Conservation (phyloP, 2,888 invertebrate species). For the Gari tellinella region DNA sequence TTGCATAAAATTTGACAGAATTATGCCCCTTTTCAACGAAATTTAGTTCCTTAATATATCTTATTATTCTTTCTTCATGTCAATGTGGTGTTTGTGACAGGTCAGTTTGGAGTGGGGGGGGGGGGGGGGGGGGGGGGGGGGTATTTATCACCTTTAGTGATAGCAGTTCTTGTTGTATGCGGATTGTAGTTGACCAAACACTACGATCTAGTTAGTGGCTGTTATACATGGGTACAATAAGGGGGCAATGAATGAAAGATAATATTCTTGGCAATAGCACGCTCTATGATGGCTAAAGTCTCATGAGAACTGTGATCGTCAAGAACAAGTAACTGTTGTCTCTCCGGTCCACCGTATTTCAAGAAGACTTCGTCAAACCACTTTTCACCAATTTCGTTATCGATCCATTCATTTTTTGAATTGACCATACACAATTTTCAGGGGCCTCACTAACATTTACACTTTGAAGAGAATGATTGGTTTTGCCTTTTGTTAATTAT, state of each 20-base stretch:
- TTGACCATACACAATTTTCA: too few relatives aligned
- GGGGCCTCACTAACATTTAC: conserved; percentile 11
- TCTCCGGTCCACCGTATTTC: conserved; percentile 47
- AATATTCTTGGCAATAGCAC: conserved; percentile 3
- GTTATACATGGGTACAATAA: neutral
- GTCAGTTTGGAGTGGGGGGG: too few relatives aligned
- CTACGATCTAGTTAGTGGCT: too few relatives aligned
- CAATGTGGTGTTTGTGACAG: too few relatives aligned
- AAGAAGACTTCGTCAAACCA: conserved; percentile 63
- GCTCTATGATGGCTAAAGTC: conserved; percentile 9
- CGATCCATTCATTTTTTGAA: conserved; percentile 68
- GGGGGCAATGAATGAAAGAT: conserved; percentile 6
- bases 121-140: too few relatives aligned
- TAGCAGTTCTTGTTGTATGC: too few relatives aligned
- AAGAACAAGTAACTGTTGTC: conserved; percentile 59
- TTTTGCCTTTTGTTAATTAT: conserved; percentile 6
- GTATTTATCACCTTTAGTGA: too few relatives aligned
- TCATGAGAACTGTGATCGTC: conserved; percentile 60
- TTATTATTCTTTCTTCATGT: too few relatives aligned
- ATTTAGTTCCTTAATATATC: too few relatives aligned
- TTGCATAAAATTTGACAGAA: too few relatives aligned
- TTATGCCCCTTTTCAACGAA: too few relatives aligned
- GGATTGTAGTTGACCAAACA: too few relatives aligned
- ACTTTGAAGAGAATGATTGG: neutral
- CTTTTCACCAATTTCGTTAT: conserved; percentile 46